Base-by-base conservation (phyloP, 1,140 invertebrate species). In the Drosophila nannoptera region DNA sequence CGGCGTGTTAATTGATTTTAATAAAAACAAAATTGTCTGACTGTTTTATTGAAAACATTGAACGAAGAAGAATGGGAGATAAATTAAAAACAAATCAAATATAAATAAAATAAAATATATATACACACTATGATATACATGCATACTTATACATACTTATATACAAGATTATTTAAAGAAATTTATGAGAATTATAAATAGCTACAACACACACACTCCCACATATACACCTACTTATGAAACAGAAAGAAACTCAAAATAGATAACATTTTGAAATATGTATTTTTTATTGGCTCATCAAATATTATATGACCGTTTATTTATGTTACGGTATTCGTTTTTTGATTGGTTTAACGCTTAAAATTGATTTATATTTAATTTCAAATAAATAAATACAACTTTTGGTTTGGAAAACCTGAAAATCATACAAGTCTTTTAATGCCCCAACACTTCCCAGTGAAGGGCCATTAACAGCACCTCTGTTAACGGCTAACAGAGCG, bases 331-430 rank as follows among this genome's bases (percentile, higher is more conserved):
- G 63, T 75, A 68, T 75, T 84, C 45, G 66, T 84, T 84, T 84
- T 45, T 59, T 22, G 22, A 73, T 49, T 64, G 73, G 42, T 62
- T 76, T 77, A 35, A 62, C 69, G 65, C 63, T 66, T 42, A 61
- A 58, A 76, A 76, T 63, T 77, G 56, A 80, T 84, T 80, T 84
- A 75, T 58, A 46, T 52, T 67, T 82, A 62, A 78, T 63, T 50
- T 42, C 4, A 8, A 62, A 55, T 69, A 58, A 58, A 69, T 65
- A 69, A 69, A 80, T 74, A 84, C 52, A 40, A 84, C 56, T 84
- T 86, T 86, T 86, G 81, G 80, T 84, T 83, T 86, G 77, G 62
- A 86, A 78, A 75, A 73, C 78, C 68, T 70, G 9, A 59, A 70
- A 66, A 12, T 11, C 16, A 11, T 31, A 66, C 8, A 5, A 1